Percentiles rank a stretch among this genome's conserved stretches.
These are phyloP conservation scores for Odontomyia ornata DNA, from an alignment of 2,888 invertebrate genomes.

Conservation along the genomic window DNA sequence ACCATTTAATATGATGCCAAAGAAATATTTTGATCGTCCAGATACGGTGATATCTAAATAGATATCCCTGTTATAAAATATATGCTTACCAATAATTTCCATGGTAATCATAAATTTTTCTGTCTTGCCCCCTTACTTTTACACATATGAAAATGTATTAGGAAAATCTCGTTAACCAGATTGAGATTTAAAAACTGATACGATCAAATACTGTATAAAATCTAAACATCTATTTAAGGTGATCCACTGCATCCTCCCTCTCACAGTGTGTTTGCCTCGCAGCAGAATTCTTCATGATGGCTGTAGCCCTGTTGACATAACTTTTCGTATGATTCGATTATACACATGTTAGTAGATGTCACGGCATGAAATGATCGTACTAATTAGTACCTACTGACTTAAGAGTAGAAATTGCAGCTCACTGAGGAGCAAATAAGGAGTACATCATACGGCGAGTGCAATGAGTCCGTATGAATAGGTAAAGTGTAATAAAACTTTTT, in stretches of 20 bases:
- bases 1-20: constrained; percentile 23
- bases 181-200: constrained; percentile 6
- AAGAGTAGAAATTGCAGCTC: not conserved
- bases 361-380: constrained; percentile 19
- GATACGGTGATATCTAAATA: constrained; percentile 14
- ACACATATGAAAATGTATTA: no score
- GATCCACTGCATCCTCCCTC: not conserved
- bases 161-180: not conserved
- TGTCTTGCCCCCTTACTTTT: no score
- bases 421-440: constrained; percentile 16
- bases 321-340: not conserved
- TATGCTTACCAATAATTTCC: not conserved
- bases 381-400: constrained; percentile 34
- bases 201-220: not conserved
- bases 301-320: not conserved
- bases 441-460: no score
- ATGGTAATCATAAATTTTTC: not conserved
- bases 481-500: constrained; percentile 28
- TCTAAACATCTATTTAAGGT: constrained; percentile 28
- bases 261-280: not conserved
- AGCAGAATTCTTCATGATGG: not conserved
- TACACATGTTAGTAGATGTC: constrained; percentile 14
- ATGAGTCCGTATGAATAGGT: no score
- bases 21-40: constrained; percentile 32
- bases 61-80: not conserved